Evolutionary conservation across 30 jellyfish, hydroid and myxozoan species (phyloP).

Genomic region (Aurelia coerulea): DNA sequence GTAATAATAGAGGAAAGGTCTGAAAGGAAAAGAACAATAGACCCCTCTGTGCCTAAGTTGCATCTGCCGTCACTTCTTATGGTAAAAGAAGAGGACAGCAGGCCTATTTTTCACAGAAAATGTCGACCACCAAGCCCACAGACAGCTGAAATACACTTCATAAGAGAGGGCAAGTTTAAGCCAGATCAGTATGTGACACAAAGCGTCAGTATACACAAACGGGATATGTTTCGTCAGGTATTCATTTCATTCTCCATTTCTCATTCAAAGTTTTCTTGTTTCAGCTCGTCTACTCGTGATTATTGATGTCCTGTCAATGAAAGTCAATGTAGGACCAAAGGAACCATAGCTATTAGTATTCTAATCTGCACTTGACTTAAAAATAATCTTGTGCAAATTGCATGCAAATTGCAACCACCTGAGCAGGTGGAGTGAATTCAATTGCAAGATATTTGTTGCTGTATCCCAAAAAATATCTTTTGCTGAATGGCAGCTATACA

Average conservation of each 20-base stretch:
- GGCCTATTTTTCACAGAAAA: constrained; percentile 17
- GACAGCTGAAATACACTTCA: constrained; percentile 12
- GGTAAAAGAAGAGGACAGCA: constrained; percentile 14
- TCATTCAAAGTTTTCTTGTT: neutral
- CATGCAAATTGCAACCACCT: no score
- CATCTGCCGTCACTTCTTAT: constrained; percentile 29
- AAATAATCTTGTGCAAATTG: no score
- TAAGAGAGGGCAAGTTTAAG: constrained; percentile 25
- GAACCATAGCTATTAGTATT: no score
- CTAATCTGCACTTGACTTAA: no score
- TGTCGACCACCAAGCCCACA: constrained; percentile 54
- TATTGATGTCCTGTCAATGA: no score
- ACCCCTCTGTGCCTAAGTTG: constrained; percentile 43
- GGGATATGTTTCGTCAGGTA: constrained; percentile 55
- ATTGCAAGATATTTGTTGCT: no score
- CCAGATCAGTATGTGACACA: constrained; percentile 37
- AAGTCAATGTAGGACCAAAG: no score
- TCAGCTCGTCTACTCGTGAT: no score
- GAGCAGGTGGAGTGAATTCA: no score
- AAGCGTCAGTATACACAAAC: constrained; percentile 40
- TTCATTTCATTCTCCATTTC: neutral
- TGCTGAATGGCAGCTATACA: no score
- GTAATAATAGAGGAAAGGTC: neutral
- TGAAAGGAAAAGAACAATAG: neutral
- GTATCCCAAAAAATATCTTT: no score